These are phyloP conservation scores for Rugalucina vietnamica DNA, from an alignment of 2,888 invertebrate species.

Conservation along the genomic window DNA sequence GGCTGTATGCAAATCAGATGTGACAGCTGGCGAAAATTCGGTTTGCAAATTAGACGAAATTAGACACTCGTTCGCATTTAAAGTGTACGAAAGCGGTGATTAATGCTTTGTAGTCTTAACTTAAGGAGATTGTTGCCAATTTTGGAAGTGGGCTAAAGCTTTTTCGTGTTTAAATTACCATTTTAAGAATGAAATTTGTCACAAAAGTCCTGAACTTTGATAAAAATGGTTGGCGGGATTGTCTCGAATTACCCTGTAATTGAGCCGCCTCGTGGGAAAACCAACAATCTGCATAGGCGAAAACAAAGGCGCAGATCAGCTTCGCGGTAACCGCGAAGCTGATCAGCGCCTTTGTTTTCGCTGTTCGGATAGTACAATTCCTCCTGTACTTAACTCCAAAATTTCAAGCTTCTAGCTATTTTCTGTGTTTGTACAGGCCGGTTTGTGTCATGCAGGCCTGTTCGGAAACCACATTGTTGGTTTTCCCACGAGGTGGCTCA, in stretches of 20 bases:
- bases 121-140: background rate
- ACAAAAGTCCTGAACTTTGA: background rate
- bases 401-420: too few species aligned
- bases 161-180: background rate
- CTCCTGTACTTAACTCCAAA: too few species aligned
- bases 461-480: too few species aligned
- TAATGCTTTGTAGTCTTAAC: background rate
- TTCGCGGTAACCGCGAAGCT: too few species aligned
- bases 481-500: too few species aligned
- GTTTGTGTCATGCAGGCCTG: too few species aligned
- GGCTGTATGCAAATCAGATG: slow-evolving; percentile 54
- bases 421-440: too few species aligned
- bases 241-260: background rate
- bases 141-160: background rate
- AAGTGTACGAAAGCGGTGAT: background rate
- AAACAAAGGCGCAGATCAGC: too few species aligned
- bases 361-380: too few species aligned
- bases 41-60: background rate
- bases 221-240: background rate
- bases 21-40: background rate
- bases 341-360: too few species aligned
- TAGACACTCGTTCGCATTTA: background rate
- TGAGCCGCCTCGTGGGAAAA: too few species aligned
- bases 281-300: too few species aligned
- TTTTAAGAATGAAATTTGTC: background rate